phyloP scores from a whole-genome alignment of 2,113 vertebrate genomes.

The Pagrus major region DNA sequence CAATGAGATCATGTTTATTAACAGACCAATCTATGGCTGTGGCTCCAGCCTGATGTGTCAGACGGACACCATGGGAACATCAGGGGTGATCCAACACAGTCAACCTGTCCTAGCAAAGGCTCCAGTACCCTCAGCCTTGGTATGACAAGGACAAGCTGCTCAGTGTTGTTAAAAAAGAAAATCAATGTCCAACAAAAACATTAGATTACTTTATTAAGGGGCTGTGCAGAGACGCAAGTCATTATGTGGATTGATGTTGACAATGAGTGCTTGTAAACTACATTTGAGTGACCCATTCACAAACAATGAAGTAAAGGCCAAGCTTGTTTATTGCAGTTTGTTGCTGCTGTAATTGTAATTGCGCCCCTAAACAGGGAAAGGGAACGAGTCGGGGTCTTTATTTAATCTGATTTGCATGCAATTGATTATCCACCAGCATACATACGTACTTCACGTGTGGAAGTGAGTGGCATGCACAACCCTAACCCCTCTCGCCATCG shows the following conservation, averaged over 20 bases:
- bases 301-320: background rate
- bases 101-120: slow-evolving; percentile 25
- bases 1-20: slow-evolving; percentile 60
- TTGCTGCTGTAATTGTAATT: too few species aligned
- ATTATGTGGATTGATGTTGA: background rate
- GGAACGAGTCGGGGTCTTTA: background rate
- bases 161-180: slow-evolving; percentile 11
- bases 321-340: too few species aligned
- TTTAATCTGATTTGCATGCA: slow-evolving; percentile 17
- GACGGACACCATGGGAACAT: slow-evolving; percentile 55
- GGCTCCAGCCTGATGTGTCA: slow-evolving; percentile 70
- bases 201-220: slow-evolving; percentile 29
- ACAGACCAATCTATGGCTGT: slow-evolving; percentile 73
- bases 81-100: slow-evolving; percentile 29
- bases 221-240: background rate
- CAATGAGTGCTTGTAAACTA: background rate
- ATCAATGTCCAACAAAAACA: slow-evolving; percentile 32
- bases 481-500: background rate
- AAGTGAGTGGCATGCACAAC: background rate
- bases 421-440: background rate
- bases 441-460: background rate
- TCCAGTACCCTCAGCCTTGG: slow-evolving; percentile 1
- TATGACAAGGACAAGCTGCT: slow-evolving; percentile 36
- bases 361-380: background rate
- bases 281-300: background rate